Evolutionary conservation across 2,797 vertebrate genomes (phyloP), one percentile per base, ranked within the genome.

Genomic region (Hippoglossus hippoglossus): DNA sequence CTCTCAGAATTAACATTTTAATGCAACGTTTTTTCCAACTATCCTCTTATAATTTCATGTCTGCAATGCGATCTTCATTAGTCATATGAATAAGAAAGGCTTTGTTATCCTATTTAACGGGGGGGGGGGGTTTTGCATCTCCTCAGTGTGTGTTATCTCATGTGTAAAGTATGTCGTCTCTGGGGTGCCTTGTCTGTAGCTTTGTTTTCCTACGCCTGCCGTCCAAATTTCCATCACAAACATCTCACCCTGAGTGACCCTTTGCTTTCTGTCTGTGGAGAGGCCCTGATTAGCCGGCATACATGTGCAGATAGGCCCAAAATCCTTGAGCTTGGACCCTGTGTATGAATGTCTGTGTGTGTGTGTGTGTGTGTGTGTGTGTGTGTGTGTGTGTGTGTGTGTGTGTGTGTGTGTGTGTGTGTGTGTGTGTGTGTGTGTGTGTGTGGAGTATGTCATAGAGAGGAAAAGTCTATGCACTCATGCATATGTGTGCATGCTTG

Each of bases 181-280:
- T 67, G 80, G 87, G 87, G 56, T 81, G 79, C 91, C 87, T 83
- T 71, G 91, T 91, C 86, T 85, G 80, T n/a, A 59, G 82, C 90
- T 94, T 94, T 94, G 89, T 94, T 91, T 94, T 91, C 84, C 75
- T 92, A 93, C 87, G 92, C 90, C 93, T 93, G 91, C 91, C 92
- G 82, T 91, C 82, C 91, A 90, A 89, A 95, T 95, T 95, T 94
- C 92, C 94, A 94, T 95, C 90, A 95, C 93, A 94, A 94, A 93
- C 86, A 86, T 93, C 77, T 94, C 87, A 89, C 85, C 91, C 92
- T 63, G 72, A 75, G 73, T 93, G 89, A 94, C 93, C 92, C 82
- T 53, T 52, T 49, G 81, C 88, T 89, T 89, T 91, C 88, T 80
- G 77, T 67, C 74, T 71, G 76, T 83, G 87, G 70, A 85, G 87